Evolutionary conservation across 2,888 invertebrate species (phyloP).

Genomic region (Meteorus colon): DNA sequence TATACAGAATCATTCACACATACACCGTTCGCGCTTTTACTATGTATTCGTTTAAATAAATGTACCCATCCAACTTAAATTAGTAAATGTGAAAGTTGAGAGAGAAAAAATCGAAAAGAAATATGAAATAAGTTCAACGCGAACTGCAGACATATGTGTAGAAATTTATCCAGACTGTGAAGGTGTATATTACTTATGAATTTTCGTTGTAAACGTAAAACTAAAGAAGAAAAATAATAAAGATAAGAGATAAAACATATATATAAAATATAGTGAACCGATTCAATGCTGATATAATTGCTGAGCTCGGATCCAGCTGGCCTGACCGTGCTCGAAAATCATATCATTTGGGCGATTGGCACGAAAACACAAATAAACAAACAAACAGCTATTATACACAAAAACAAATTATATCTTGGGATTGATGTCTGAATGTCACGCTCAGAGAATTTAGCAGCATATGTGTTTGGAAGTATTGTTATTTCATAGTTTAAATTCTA

Average conservation of each 20-base stretch:
- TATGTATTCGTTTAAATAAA: neutral
- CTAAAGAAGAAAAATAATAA: neutral
- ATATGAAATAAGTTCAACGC: slow-evolving; percentile 18
- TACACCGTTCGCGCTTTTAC: slow-evolving; percentile 19
- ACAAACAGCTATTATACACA: slow-evolving; percentile 46
- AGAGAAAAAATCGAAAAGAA: slow-evolving; percentile 14
- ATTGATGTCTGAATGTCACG: slow-evolving; percentile 26
- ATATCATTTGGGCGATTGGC: slow-evolving; percentile 45
- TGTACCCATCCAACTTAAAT: slow-evolving; percentile 12
- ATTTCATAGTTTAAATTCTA: slow-evolving; percentile 53
- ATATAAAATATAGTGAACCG: slow-evolving; percentile 34
- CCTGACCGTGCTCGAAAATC: slow-evolving; percentile 50
- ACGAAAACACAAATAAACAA: slow-evolving; percentile 13
- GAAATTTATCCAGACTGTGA: slow-evolving; percentile 5
- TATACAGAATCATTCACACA: slow-evolving; percentile 18
- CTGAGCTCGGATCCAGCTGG: slow-evolving; percentile 53
- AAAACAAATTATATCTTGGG: slow-evolving; percentile 35
- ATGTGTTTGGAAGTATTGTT: slow-evolving; percentile 47
- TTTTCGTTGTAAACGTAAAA: neutral
- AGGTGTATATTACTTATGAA: neutral
- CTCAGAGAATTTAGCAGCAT: slow-evolving; percentile 33
- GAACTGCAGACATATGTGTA: neutral
- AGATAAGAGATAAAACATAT: slow-evolving; percentile 17
- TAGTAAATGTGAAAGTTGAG: slow-evolving; percentile 26
- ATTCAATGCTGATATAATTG: slow-evolving; percentile 47